Conservation (phyloP, 2,797 vertebrate genomes). For the Pantherophis alleghaniensis region DNA sequence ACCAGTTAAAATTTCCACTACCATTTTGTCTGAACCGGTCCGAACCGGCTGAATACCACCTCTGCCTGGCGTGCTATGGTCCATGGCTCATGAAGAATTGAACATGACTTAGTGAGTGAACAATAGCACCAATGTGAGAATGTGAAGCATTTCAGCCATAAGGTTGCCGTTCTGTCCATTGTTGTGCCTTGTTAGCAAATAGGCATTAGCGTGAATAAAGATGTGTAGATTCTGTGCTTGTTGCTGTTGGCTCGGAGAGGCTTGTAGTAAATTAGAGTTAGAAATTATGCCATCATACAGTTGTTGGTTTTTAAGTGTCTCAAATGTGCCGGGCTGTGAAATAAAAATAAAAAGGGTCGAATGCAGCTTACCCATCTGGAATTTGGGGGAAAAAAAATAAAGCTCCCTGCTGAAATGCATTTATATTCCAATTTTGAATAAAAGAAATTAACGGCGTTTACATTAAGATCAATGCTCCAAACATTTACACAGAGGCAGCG, state of each 20-base stretch:
- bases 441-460: constrained; percentile 8
- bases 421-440: neutral
- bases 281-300: neutral
- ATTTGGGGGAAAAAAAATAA: neutral
- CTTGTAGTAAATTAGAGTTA: neutral
- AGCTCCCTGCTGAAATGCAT: neutral
- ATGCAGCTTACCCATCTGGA: neutral
- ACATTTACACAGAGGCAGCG: neutral
- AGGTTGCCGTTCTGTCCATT: neutral
- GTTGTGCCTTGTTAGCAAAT: neutral
- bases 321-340: neutral
- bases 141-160: neutral
- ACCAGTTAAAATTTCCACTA: too few relatives aligned
- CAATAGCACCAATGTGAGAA: neutral
- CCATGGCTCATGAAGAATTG: neutral
- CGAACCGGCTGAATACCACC: too few relatives aligned
- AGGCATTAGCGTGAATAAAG: neutral
- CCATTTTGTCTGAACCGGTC: too few relatives aligned
- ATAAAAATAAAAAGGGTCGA: neutral
- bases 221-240: neutral
- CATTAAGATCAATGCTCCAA: neutral
- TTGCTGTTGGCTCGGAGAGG: neutral
- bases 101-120: neutral
- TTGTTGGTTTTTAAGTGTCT: neutral
- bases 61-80: neutral